Conservation (phyloP, 2,888 invertebrate species). For the Protula sp. region DNA sequence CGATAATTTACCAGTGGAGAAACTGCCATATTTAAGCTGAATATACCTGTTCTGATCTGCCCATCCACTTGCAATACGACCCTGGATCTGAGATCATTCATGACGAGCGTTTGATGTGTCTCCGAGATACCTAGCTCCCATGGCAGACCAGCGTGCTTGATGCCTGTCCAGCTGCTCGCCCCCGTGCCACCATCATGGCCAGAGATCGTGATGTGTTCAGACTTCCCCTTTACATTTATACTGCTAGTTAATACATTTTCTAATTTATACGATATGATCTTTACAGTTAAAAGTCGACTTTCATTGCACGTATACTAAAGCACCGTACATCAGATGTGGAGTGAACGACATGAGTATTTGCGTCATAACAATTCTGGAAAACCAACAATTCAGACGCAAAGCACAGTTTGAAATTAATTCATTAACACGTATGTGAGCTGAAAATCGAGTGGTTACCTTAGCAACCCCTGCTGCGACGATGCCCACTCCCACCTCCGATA, state of each 20-base stretch:
- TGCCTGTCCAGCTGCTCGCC: conserved; percentile 98
- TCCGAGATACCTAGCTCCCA: conserved; percentile 99
- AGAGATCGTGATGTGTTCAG: conserved; percentile 96
- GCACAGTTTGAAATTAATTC: no score
- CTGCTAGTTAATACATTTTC: no score
- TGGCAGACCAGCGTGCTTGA: conserved; percentile 93
- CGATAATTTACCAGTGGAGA: no score
- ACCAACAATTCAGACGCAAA: no score
- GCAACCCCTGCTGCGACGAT: conserved; percentile 98
- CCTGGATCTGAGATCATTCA: conserved; percentile 87
- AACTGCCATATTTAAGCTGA: no score
- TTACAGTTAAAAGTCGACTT: no score
- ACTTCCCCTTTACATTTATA: conserved; percentile 78
- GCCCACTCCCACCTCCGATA: conserved; percentile 97
- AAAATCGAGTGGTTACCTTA: no score
- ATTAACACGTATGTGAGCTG: no score
- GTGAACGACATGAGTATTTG: no score
- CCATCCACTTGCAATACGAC: conserved; percentile 81
- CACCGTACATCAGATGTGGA: no score
- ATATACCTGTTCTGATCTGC: conserved; percentile 72
- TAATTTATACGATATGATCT: background rate
- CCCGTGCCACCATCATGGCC: conserved; percentile 99
- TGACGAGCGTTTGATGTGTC: conserved; percentile 91
- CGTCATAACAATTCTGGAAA: no score
- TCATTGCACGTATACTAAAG: no score